Base-by-base conservation (phyloP, 64 coral and sea anemone species). In the Porites lutea region DNA sequence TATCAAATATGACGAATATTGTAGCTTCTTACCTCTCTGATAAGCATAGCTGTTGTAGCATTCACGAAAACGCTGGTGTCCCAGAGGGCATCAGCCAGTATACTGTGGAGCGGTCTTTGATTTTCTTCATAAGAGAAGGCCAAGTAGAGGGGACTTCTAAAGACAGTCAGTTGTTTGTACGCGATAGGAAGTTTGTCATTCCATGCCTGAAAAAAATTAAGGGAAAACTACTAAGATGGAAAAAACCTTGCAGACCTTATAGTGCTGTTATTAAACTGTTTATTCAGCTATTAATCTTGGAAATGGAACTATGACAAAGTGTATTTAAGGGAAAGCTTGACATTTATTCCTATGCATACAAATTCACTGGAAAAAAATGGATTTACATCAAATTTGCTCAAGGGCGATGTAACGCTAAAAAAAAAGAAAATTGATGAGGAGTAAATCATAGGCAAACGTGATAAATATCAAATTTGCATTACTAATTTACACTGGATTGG, bases 61-160 rank as follows among this genome's bases (percentile, higher is more conserved):
- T 81, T 81, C 22, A 81, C 12, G 27, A 62, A 81, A 23, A 23
- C 60, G 57, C 78, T 81, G 18, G 78, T 81, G 15, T 62, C 22
- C 7, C 11, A 16, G 11, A 81, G 54, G 13, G 4, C 2, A 2
- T 60, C 13, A 62, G 78, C 23, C 78, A 81, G 58, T 13, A 8
- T 54, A 37, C 13, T 57, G 78, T 81, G 78, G 15, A 43, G 76
- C 53, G 52, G 50, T 58, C 76, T 53, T 81, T 81, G 78, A 0
- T 61, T 62, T 81, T 81, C 3, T 62, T 81, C 78, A 62, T 81
- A 81, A 27, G 78, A 81, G 14, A 45, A 63, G n/a, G 58, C 22
- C 78, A 81, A 62, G 78, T 81, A 81, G 1, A 81, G 58, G 12
- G 78, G 78, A 47, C 57, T 81, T 14, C 23, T 61, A 8, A 81